Conservation (phyloP, 1,140 invertebrate genomes). For the Eurosta solidaginis region DNA sequence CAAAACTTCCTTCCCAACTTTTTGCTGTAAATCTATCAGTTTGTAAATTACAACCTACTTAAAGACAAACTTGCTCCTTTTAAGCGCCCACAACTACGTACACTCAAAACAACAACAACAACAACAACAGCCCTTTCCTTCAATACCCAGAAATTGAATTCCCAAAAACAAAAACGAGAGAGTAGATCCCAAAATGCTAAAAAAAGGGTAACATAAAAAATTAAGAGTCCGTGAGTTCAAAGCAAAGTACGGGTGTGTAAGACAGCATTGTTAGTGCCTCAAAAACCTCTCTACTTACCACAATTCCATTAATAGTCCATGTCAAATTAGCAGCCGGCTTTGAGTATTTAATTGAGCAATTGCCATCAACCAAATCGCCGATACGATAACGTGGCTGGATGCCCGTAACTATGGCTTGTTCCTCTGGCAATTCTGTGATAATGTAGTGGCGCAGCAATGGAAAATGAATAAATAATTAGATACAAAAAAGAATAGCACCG, state of each 20-base stretch:
- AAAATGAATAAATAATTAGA: slow-evolving; percentile 28
- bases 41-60: not conserved
- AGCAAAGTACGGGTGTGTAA: not conserved
- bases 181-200: not conserved
- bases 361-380: slow-evolving; percentile 73
- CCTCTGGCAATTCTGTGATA: slow-evolving; percentile 70
- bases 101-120: not conserved
- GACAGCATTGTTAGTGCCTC: not conserved
- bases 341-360: slow-evolving; percentile 76
- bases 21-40: not conserved
- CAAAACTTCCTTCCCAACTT: not conserved
- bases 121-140: not conserved
- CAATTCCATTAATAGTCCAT: slow-evolving; percentile 81
- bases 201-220: slow-evolving; percentile 30
- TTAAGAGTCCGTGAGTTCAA: not conserved
- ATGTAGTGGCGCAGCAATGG: slow-evolving; percentile 25
- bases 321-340: slow-evolving; percentile 82
- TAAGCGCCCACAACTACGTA: not conserved
- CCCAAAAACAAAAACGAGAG: not conserved
- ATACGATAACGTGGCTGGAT: slow-evolving; percentile 72
- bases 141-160: slow-evolving; percentile 17
- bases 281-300: slow-evolving; percentile 64
- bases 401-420: slow-evolving; percentile 72
- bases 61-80: not conserved
- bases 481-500: not conserved